Evolutionary conservation across 2,797 vertebrate species (phyloP), one percentile per base, ranked within the genome.

Genomic region (Halcyon leucocephala): DNA sequence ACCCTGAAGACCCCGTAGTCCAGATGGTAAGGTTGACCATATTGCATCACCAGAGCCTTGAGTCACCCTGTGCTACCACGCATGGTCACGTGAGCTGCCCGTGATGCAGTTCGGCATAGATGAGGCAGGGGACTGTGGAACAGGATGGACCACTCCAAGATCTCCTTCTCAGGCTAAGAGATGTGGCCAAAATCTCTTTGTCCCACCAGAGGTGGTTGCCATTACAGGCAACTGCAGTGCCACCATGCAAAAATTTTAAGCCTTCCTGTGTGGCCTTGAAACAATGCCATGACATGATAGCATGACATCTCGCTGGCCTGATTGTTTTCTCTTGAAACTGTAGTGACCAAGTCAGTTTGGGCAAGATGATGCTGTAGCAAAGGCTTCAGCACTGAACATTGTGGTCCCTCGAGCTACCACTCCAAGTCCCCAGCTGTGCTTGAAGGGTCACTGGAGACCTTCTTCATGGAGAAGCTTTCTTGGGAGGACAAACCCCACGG

Each of bases 281-380:
- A n/a, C 37, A 71, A 21, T 1, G 2, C 8, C 0, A 0, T 39
- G 44, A 74, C 91, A 69, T 3, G 2, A 18, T 31, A 21, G 7
- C 17, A 3, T 22, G 25, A 29, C 7, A 77, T 71, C 42, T 91
- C 7, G 0, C 66, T 44, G 48, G 16, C 28, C 26, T 51, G 11
- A 74, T 58, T 10, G 62, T 60, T 76, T 72, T 41, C 49, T 55
- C 26, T 62, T 76, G 57, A 80, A 91, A 73, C 19, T 80, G n/a
- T 15, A 41, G 29, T 70, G 62, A 39, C 37, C 12, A 26, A 29
- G 19, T 61, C 73, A 71, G 11, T 51, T 24, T 66, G 39, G 37
- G 33, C 39, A 55, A 74, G 48, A 24, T 2, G 18, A 14, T 48
- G 35, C 24, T 57, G 37, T 0, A 0, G 28, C 42, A 92, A 94